phyloP scores from a whole-genome alignment of 2,113 vertebrate genomes.

The Hippocampus barbouri region DNA sequence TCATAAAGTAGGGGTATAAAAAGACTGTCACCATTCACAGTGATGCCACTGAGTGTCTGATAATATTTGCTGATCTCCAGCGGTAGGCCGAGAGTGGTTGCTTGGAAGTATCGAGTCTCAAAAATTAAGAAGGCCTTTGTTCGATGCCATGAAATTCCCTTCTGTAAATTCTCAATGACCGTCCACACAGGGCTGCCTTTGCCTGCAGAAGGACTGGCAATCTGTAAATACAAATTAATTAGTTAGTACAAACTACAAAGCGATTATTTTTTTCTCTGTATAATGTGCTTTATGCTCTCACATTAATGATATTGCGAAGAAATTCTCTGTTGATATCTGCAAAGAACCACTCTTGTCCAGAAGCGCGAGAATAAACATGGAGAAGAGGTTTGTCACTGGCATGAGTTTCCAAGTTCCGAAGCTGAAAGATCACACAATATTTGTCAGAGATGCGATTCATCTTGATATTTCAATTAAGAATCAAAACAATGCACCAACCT shows the following conservation, averaged over 20 bases:
- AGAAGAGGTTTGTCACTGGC: constrained; percentile 54
- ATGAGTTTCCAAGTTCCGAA: constrained; percentile 60
- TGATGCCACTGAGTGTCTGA: constrained; percentile 45
- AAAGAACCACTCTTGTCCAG: constrained; percentile 71
- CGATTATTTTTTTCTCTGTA: background rate
- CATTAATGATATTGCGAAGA: constrained; percentile 49
- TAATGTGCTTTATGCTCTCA: constrained; percentile 28
- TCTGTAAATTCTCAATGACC: constrained; percentile 55
- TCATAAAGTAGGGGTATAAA: background rate
- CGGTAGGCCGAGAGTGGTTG: constrained; percentile 69
- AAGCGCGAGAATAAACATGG: constrained; percentile 47
- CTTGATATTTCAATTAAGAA: background rate
- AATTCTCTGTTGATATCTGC: constrained; percentile 57
- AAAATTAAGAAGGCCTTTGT: constrained; percentile 59
- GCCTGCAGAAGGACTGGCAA: constrained; percentile 39
- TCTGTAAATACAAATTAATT: constrained; percentile 40
- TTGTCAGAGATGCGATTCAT: background rate
- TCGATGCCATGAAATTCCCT: constrained; percentile 60
- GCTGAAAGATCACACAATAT: constrained; percentile 44
- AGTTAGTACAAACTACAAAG: background rate
- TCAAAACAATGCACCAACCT: constrained; percentile 51
- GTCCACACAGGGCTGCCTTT: constrained; percentile 57
- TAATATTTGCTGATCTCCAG: constrained; percentile 75
- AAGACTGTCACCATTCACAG: constrained; percentile 63
- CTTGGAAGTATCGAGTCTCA: constrained; percentile 68